Percentiles rank a stretch among this genome's conserved stretches.
phyloP scores from a whole-genome alignment of 2,888 invertebrate genomes.

The Bellardia bayeri region DNA sequence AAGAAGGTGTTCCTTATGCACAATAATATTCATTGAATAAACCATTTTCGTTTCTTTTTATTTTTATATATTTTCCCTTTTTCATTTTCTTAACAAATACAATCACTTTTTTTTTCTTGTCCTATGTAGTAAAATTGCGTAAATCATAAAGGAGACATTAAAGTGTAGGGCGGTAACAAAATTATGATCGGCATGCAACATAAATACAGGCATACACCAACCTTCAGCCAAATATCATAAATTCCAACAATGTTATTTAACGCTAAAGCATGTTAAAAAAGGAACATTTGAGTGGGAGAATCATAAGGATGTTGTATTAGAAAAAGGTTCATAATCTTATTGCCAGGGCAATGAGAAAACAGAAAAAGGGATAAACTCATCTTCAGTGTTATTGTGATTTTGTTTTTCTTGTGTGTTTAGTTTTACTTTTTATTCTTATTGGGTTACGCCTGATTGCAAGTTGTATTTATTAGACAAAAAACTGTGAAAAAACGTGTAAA shows the following conservation, averaged over 20 bases:
- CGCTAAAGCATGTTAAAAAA: slow-evolving; percentile 6
- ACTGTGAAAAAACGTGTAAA: not conserved
- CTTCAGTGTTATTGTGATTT: slow-evolving; percentile 23
- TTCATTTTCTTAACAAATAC: slow-evolving; percentile 55
- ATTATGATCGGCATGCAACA: slow-evolving; percentile 70
- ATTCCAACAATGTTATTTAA: slow-evolving; percentile 47
- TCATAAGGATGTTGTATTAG: not conserved
- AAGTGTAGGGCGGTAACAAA: slow-evolving; percentile 70
- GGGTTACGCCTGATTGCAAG: slow-evolving; percentile 62
- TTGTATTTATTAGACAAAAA: slow-evolving; percentile 30
- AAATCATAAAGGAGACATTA: slow-evolving; percentile 71
- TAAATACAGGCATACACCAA: slow-evolving; percentile 26
- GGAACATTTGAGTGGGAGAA: not conserved
- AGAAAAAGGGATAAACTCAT: slow-evolving; percentile 51
- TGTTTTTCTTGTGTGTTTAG: slow-evolving; percentile 9
- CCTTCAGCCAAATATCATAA: slow-evolving; percentile 55
- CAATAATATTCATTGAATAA: slow-evolving; percentile 53
- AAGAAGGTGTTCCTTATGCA: slow-evolving; percentile 61
- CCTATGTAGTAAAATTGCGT: slow-evolving; percentile 57
- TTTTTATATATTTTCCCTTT: not conserved
- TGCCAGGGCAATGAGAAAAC: slow-evolving; percentile 24
- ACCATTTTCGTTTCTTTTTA: not conserved
- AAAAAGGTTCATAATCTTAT: slow-evolving; percentile 29
- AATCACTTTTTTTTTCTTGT: slow-evolving; percentile 12
- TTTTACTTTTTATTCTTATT: slow-evolving; percentile 27